These are phyloP conservation scores for Ceraclea dissimilis DNA, from an alignment of 2,888 invertebrate species.

Conservation along the genomic window DNA sequence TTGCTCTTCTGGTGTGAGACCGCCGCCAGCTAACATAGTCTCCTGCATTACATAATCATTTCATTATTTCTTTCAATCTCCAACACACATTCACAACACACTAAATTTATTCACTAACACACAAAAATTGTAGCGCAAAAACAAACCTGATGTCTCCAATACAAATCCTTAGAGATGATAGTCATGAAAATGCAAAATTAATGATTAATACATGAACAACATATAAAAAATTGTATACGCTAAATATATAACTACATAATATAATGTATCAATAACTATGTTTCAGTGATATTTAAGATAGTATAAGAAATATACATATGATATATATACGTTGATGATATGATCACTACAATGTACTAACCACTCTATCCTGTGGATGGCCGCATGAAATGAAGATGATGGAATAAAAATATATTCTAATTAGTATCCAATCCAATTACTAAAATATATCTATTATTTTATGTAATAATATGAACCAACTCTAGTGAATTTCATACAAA, in stretches of 20 bases:
- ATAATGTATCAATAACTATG: background rate
- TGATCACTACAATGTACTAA: constrained; percentile 31
- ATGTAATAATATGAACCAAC: too few species aligned
- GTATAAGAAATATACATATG: background rate
- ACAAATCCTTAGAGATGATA: constrained; percentile 23
- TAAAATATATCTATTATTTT: too few species aligned
- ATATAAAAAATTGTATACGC: background rate
- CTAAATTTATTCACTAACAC: too few species aligned
- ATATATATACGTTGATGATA: background rate
- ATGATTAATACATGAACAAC: background rate
- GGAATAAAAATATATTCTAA: background rate
- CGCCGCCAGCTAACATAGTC: constrained; percentile 50
- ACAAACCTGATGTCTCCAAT: constrained; percentile 27
- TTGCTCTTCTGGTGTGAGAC: constrained; percentile 68
- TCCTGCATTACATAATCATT: constrained; percentile 43
- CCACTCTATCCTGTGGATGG: constrained; percentile 35
- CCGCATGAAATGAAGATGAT: constrained; percentile 13
- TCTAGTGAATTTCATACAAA: too few species aligned
- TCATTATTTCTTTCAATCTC: background rate
- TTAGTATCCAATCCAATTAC: background rate
- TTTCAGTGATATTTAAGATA: background rate
- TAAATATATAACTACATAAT: background rate
- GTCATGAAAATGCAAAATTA: background rate
- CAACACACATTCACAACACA: too few species aligned
- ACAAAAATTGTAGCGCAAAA: too few species aligned